A percentile compares a stretch with the other conserved stretches of the same genome.
phyloP scores from a whole-genome alignment of 2,888 invertebrate species.

The Cephus pygmeus region DNA sequence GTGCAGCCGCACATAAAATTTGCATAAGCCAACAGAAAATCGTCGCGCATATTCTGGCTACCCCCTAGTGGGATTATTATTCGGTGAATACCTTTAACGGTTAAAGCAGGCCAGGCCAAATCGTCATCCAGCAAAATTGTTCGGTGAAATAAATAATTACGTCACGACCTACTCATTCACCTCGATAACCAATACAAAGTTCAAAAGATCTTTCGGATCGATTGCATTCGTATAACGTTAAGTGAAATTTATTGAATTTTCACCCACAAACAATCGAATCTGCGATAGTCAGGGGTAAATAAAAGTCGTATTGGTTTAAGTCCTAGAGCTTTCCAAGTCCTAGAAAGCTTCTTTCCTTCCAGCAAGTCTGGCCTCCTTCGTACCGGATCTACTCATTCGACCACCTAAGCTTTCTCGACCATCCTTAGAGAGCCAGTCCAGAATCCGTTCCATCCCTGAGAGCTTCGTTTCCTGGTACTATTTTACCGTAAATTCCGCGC shows the following conservation, averaged over 20 bases:
- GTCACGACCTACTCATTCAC: background rate
- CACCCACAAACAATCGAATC: background rate
- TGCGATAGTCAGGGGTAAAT: background rate
- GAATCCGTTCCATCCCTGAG: background rate
- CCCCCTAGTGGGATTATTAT: constrained; percentile 17
- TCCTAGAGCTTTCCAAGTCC: background rate
- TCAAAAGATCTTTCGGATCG: background rate
- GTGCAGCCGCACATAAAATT: constrained; percentile 30
- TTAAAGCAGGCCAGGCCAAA: background rate
- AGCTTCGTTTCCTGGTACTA: background rate
- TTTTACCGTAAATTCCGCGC: background rate
- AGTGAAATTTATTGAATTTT: background rate
- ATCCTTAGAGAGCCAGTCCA: background rate
- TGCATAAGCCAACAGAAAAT: constrained; percentile 42
- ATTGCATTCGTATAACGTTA: background rate
- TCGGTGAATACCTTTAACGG: background rate
- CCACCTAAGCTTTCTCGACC: background rate
- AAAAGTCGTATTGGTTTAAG: background rate
- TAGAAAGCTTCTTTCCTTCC: too few relatives aligned
- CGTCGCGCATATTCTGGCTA: constrained; percentile 32
- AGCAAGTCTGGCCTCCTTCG: constrained; percentile 2
- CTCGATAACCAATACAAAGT: background rate
- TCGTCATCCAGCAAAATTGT: background rate
- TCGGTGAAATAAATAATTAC: background rate
- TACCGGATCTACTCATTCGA: background rate